These are phyloP conservation scores for Agapornis canus DNA, from an alignment of 2,797 vertebrate genomes.

Conservation along the genomic window DNA sequence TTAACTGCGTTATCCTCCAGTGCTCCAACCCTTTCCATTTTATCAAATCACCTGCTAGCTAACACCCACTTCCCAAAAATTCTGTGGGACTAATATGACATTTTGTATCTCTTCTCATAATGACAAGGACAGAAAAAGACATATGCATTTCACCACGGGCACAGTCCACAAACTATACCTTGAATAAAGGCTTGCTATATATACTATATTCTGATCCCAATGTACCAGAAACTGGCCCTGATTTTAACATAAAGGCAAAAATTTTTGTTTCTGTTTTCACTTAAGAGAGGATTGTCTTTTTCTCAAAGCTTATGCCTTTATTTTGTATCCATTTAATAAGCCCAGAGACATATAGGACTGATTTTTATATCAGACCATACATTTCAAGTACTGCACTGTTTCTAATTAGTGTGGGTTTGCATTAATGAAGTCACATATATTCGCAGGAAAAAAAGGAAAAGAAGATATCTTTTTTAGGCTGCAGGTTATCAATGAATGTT, in stretches of 20 bases:
- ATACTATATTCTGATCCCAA: background rate
- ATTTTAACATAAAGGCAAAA: background rate
- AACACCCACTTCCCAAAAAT: background rate
- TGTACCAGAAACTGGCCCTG: background rate
- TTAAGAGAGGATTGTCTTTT: background rate
- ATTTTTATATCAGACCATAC: background rate
- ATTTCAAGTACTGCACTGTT: background rate
- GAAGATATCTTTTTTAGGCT: background rate
- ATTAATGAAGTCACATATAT: background rate
- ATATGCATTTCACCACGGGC: background rate
- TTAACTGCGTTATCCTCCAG: background rate
- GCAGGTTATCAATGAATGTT: background rate
- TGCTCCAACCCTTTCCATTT: background rate
- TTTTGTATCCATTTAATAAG: background rate
- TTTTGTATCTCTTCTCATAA: background rate
- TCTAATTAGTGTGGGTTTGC: background rate
- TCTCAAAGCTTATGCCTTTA: background rate
- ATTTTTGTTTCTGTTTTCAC: background rate
- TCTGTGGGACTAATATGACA: background rate
- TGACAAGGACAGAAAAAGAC: background rate
- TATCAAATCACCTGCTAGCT: slow-evolving; percentile 13
- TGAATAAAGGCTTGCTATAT: background rate
- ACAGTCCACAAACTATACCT: background rate
- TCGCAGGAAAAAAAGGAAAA: background rate
- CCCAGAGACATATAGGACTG: background rate